A percentile compares a stretch with the other conserved stretches of the same genome.
phyloP scores from a whole-genome alignment of 2,797 vertebrate species.

The Pachyuromys duprasi region DNA sequence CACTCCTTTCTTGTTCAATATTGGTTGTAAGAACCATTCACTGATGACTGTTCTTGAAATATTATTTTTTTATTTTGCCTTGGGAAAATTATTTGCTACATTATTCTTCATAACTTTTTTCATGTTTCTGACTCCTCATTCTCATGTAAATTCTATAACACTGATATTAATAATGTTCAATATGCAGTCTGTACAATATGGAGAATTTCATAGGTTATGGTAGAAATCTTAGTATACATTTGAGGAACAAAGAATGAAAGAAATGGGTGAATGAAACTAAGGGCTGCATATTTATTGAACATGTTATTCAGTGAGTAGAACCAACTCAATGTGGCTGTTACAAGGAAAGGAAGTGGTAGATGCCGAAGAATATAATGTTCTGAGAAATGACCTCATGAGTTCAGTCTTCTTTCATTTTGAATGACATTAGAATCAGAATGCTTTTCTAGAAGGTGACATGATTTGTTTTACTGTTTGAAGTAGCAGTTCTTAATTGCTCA shows the following conservation, averaged over 20 bases:
- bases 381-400: not conserved
- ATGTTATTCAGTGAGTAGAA: not conserved
- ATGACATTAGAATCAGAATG: not conserved
- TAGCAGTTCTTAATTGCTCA: not conserved
- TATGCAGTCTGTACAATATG: not conserved
- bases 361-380: not conserved
- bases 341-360: not conserved
- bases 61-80: slow-evolving; percentile 11
- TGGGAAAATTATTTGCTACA: not conserved
- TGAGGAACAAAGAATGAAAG: not conserved
- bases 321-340: not conserved
- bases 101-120: not conserved
- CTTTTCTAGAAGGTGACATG: not conserved
- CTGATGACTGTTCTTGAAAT: not conserved
- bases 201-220: not conserved
- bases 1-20: not conserved
- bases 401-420: not conserved
- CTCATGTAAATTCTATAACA: not conserved
- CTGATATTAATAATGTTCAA: not conserved
- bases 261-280: not conserved
- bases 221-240: not conserved
- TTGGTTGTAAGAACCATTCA: not conserved
- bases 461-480: not conserved
- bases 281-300: not conserved
- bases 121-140: not conserved